Conservation (phyloP, 2,113 vertebrate genomes). For the Terrapene triunguis region DNA sequence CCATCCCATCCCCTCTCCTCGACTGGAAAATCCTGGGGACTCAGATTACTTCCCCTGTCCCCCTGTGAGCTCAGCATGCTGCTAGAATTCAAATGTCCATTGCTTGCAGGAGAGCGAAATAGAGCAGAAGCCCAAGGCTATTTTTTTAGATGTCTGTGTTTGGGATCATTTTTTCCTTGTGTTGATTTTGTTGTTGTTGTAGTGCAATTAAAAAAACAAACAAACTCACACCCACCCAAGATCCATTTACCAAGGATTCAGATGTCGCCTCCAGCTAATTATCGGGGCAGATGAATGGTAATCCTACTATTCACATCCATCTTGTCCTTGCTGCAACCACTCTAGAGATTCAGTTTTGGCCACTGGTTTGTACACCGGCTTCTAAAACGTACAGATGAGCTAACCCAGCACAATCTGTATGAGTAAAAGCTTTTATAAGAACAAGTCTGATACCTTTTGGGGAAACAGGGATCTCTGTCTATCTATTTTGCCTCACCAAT, state of each 20-base stretch:
- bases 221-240: not conserved
- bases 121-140: not conserved
- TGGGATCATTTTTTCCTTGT: not conserved
- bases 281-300: not conserved
- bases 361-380: slow-evolving; percentile 3
- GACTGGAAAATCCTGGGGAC: not conserved
- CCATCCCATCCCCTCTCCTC: not conserved
- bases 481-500: accelerated
- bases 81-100: not conserved
- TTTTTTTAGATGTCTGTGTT: not conserved
- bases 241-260: not conserved
- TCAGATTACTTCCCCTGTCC: not conserved
- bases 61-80: not conserved
- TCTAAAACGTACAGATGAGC: not conserved
- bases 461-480: not conserved
- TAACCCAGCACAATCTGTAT: not conserved
- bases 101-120: not conserved
- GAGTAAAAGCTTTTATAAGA: not conserved
- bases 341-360: not conserved
- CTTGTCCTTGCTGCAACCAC: slow-evolving; percentile 15
- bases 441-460: not conserved
- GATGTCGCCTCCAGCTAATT: slow-evolving; percentile 10
- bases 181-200: not conserved
- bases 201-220: not conserved
- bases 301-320: slow-evolving; percentile 36